Evolutionary conservation across 2,888 invertebrate genomes (phyloP).

Genomic region (Nomada fucata): DNA sequence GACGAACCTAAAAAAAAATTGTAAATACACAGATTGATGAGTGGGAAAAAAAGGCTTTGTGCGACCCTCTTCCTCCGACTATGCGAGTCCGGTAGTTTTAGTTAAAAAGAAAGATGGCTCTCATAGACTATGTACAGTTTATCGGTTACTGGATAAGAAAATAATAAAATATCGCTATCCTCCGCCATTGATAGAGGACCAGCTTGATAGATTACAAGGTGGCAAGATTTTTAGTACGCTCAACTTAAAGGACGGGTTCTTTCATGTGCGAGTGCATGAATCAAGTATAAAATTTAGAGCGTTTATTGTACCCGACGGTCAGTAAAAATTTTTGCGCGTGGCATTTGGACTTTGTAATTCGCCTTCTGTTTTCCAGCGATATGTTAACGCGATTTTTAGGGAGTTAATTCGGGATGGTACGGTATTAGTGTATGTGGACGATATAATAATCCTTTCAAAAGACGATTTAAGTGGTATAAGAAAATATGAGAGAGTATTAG

Average conservation of each 20-base stretch:
- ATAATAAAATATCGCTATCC: background rate
- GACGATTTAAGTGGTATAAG: background rate
- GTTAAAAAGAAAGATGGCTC: background rate
- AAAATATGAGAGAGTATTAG: background rate
- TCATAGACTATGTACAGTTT: background rate
- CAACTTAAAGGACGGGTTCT: conserved; percentile 53
- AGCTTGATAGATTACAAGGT: conserved; percentile 55
- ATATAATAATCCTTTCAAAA: too few species aligned
- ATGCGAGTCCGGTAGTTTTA: background rate
- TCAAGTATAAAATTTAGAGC: background rate
- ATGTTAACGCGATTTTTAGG: too few species aligned
- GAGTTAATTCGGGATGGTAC: too few species aligned
- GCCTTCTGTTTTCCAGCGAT: too few species aligned
- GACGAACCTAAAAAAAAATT: background rate
- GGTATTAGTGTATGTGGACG: too few species aligned
- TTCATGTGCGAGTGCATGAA: background rate
- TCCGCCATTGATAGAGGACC: conserved; percentile 13
- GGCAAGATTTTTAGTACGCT: conserved; percentile 7
- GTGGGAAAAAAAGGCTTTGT: background rate
- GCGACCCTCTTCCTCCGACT: conserved; percentile 1
- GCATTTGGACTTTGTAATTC: too few species aligned
- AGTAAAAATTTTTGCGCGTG: background rate
- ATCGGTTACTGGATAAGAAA: background rate
- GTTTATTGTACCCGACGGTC: conserved; percentile 1
- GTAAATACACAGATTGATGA: background rate